phyloP scores from a whole-genome alignment of 2,888 invertebrate genomes.

The Philereme vetulata region DNA sequence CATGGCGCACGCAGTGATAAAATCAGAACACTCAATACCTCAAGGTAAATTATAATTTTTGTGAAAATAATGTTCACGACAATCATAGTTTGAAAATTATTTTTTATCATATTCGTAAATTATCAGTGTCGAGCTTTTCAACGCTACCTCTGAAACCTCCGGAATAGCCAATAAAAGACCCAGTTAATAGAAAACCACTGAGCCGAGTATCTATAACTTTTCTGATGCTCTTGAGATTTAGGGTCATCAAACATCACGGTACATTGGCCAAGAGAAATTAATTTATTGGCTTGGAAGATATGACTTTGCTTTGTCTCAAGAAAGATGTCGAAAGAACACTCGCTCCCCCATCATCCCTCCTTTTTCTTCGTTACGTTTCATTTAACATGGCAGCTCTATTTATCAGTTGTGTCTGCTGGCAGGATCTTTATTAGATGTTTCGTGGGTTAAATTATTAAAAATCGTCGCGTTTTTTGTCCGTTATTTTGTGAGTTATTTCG shows the following conservation, averaged over 20 bases:
- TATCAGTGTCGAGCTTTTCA: background rate
- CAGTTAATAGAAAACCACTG: slow-evolving; percentile 44
- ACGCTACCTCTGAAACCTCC: background rate
- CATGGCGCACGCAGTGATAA: no score
- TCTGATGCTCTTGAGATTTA: slow-evolving; percentile 52
- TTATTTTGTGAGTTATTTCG: background rate
- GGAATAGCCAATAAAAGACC: slow-evolving; percentile 27
- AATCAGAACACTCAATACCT: no score
- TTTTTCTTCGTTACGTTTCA: slow-evolving; percentile 19
- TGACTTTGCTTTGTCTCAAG: slow-evolving; percentile 41
- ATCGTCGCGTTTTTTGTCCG: slow-evolving; percentile 13
- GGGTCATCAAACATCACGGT: slow-evolving; percentile 54
- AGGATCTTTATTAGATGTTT: slow-evolving; percentile 24
- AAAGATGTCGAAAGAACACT: slow-evolving; percentile 17
- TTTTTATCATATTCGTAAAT: no score
- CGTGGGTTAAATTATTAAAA: slow-evolving; percentile 21
- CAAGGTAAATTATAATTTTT: no score
- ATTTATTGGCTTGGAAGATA: slow-evolving; percentile 54
- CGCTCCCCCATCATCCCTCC: background rate
- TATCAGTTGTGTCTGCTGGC: slow-evolving; percentile 29
- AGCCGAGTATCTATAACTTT: slow-evolving; percentile 46
- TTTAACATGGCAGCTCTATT: slow-evolving; percentile 31
- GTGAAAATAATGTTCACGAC: no score
- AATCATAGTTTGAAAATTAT: no score
- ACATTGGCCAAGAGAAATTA: slow-evolving; percentile 55